Evolutionary conservation across 2,888 invertebrate species (phyloP).

Genomic region (Lamellibrachia satsuma): DNA sequence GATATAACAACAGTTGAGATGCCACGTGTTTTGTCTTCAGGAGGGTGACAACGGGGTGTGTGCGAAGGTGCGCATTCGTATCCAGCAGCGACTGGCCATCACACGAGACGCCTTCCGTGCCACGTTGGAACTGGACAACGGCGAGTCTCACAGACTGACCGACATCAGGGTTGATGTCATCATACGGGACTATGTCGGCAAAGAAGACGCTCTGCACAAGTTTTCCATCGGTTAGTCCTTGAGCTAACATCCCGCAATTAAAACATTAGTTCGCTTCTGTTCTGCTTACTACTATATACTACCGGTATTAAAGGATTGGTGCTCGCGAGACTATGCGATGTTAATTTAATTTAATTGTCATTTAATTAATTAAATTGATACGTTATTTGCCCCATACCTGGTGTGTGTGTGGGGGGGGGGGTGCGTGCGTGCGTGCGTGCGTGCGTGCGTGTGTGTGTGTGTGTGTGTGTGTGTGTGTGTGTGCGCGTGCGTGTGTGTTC

Average conservation of each 20-base stretch:
- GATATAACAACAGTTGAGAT: not conserved
- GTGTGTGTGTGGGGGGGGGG: not conserved
- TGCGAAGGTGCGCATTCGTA: slow-evolving; percentile 39
- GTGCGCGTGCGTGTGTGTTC: not conserved
- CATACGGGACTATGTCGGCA: slow-evolving; percentile 25
- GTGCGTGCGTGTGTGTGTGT: not conserved
- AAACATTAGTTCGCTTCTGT: not conserved
- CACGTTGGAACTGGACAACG: slow-evolving; percentile 36
- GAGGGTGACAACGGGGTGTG: slow-evolving; percentile 33
- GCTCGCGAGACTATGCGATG: no score
- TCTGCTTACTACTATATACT: no score
- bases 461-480: not conserved
- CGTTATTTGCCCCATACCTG: not conserved
- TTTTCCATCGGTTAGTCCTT: slow-evolving; percentile 28
- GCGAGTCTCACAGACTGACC: slow-evolving; percentile 27
- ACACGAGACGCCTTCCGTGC: slow-evolving; percentile 38
- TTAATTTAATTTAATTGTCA: no score
- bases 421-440: not conserved
- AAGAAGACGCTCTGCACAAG: slow-evolving; percentile 20
- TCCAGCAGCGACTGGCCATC: slow-evolving; percentile 34
- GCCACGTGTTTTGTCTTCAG: slow-evolving; percentile 18
- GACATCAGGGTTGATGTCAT: slow-evolving; percentile 34
- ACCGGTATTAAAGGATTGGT: no score
- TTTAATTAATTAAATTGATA: no score
- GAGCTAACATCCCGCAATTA: not conserved